Evolutionary conservation across 2,797 vertebrate genomes (phyloP), one percentile per base, ranked within the genome.

Genomic region (Sylvilagus floridanus): DNA sequence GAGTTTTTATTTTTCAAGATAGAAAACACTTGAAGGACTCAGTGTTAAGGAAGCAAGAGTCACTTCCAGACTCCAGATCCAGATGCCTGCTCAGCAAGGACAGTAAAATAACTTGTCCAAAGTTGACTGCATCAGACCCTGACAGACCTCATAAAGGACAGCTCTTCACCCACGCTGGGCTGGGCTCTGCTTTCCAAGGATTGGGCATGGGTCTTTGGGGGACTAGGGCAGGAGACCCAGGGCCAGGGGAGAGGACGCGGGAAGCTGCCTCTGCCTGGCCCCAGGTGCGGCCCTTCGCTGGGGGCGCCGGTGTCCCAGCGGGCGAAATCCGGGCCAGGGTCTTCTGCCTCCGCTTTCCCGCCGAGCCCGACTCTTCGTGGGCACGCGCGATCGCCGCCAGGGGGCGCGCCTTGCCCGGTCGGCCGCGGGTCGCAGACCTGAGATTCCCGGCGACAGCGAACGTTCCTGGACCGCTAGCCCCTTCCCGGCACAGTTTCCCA

Each of bases 21-120:
- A 35, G 32, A 93, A 95, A 93, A 78, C 79, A 91, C 63, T 95
- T 89, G 35, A 72, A 91, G 32, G 22, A 82, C 24, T 62, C 57
- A 26, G 7, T 81, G 57, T 65, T 81, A 90, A 93, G 68, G 32
- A 78, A 90, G 83, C 30, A 88, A 69, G 68, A n/a, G 47, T 84
- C 71, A 68, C 52, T 62, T 90, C 19, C 54, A 88, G 52, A 91
- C 60, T 68, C 52, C 50, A 72, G 75, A 77, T 72, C 54, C 26
- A 93, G 57, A 81, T 52, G 63, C 50, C 90, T 83, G 47, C 28
- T 92, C 72, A 42, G 65, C n/a, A 89, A 69, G 28, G 32, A 50
- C 4, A 85, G 19, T 17, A 50, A 35, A 84, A 65, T n/a, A 22
- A 50, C 6, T 26, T 71, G 11, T 84, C 22, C 52, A 65, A 66